Base-by-base conservation (phyloP, 2,797 vertebrate species). In the Aselliscus stoliczkanus region DNA sequence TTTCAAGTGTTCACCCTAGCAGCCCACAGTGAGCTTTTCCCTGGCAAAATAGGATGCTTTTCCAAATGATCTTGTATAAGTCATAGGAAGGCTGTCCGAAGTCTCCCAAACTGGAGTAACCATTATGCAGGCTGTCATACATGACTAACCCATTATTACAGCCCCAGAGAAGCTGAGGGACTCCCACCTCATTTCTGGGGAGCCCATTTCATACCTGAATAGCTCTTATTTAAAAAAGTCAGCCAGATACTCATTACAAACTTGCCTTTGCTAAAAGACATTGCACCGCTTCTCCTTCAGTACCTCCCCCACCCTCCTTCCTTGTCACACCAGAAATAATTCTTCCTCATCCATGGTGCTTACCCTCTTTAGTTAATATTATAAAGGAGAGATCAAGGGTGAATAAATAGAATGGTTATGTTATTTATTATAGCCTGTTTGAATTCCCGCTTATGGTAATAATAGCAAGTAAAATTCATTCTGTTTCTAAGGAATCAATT, bases 201-300 rank as follows among this genome's bases (percentile, higher is more conserved):
- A 97, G 95, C 95, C 97, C 94, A 96, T 97, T 97, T 97, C 96
- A 97, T 91, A 96, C 96, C 93, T 90, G 97, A 97, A 92, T 95
- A 90, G 67, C 52, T 97, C 79, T 96, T 90, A 96, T 97, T 97
- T 96, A 8, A 96, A 93, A 96, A 96, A 95, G 88, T 85, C 81
- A 85, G 81, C 76, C 75, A 0, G 56, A 83, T 97, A 37, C 85
- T 97, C 85, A 93, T 96, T 97, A 93, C 93, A 54, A 80, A 97
- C 88, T 97, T 97, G 93, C 94, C 96, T 97, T 96, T 97, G 93
- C 93, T 94, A 60, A 96, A 95, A 97, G 96, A 94, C 86, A 79
- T 58, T 88, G 67, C 52, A 42, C 83, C 17, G 79, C 86, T 95
- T 95, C 84, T 95, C 7, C 0, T 89, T 52, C 73, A 87, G 75